A percentile compares a stretch with the other conserved stretches of the same genome.
Evolutionary conservation across 2,113 vertebrate genomes (phyloP).

Genomic region (Gopherus flavomarginatus): DNA sequence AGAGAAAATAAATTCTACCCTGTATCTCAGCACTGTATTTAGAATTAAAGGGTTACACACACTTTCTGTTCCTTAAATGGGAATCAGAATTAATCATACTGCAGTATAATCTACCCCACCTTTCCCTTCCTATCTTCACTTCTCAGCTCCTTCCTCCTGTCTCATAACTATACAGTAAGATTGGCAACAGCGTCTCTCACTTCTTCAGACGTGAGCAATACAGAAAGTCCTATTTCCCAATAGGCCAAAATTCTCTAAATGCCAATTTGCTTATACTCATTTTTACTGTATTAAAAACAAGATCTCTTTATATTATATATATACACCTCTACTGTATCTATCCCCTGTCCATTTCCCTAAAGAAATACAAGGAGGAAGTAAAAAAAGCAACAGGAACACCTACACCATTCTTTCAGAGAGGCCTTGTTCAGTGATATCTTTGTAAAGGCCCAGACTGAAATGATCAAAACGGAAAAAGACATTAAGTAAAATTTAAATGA

Average conservation of each 20-base stretch:
- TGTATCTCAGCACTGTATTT: not conserved
- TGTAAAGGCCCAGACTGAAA: not conserved
- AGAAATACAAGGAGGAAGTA: not conserved
- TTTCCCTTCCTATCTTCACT: not conserved
- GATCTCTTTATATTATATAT: not conserved
- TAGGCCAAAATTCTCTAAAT: not conserved
- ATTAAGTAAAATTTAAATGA: not conserved
- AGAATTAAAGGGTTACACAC: not conserved
- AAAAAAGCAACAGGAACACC: not conserved
- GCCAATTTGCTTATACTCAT: fast-evolving
- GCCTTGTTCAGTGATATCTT: not conserved
- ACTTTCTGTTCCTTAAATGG: not conserved
- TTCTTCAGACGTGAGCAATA: not conserved
- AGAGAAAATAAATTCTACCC: not conserved
- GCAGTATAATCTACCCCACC: not conserved
- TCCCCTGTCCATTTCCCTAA: not conserved
- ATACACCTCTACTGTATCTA: not conserved
- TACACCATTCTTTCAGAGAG: not conserved
- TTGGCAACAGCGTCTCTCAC: too few relatives aligned
- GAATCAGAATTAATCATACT: not conserved
- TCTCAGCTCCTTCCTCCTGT: not conserved
- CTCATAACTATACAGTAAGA: not conserved
- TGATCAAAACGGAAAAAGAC: not conserved
- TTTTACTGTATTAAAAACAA: not conserved
- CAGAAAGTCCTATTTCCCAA: not conserved